Evolutionary conservation across 2,888 invertebrate species (phyloP).

Genomic region (Leptarthrus brevirostris): DNA sequence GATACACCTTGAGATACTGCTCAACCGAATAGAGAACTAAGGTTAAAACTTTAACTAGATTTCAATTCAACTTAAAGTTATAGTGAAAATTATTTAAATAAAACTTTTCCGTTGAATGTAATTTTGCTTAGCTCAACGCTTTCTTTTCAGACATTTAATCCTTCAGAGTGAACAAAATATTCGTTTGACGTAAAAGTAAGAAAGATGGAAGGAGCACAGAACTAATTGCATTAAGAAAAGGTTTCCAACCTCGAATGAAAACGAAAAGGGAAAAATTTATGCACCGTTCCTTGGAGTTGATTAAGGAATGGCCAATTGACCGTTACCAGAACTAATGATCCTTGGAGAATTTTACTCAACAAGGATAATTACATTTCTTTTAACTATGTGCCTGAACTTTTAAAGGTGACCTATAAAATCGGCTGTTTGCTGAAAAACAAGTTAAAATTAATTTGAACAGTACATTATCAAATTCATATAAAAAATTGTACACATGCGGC

Average conservation of each 20-base stretch:
- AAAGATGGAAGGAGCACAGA: neutral
- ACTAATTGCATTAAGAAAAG: slow-evolving; percentile 42
- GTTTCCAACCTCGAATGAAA: neutral
- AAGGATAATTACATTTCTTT: slow-evolving; percentile 26
- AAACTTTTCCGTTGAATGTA: slow-evolving; percentile 26
- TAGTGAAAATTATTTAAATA: slow-evolving; percentile 21
- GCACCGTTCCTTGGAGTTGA: slow-evolving; percentile 26
- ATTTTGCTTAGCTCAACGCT: slow-evolving; percentile 22
- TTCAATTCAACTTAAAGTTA: slow-evolving; percentile 9
- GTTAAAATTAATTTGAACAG: no score
- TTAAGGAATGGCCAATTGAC: slow-evolving; percentile 39
- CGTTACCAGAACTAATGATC: slow-evolving; percentile 34
- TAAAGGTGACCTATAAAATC: no score
- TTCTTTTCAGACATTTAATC: slow-evolving; percentile 18
- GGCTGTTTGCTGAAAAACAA: no score
- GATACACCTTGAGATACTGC: no score
- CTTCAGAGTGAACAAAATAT: neutral
- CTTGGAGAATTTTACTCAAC: slow-evolving; percentile 16
- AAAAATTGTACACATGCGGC: no score
- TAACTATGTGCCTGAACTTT: neutral
- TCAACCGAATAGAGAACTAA: no score
- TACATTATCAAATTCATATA: no score
- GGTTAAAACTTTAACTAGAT: slow-evolving; percentile 14
- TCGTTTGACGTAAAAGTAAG: slow-evolving; percentile 9
- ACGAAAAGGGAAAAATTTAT: slow-evolving; percentile 9